Conservation (phyloP, 2,888 invertebrate species). For the Nemotelus nigrinus region DNA sequence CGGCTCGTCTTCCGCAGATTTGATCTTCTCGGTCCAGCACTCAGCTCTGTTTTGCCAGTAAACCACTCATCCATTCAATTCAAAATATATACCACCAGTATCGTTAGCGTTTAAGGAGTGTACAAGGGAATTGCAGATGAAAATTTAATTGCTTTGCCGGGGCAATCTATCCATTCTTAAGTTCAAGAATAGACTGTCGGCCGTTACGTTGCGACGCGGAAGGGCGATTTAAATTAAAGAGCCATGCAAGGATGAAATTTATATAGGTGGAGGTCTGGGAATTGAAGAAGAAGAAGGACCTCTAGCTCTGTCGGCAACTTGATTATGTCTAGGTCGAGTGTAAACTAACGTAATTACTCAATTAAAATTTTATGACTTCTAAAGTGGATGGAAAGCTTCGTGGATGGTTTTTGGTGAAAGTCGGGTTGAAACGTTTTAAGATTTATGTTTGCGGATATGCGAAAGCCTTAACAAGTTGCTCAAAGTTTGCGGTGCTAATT, state of each 20-base stretch:
- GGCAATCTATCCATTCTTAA: constrained; percentile 21
- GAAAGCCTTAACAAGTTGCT: no score
- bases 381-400: constrained; percentile 6
- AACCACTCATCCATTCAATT: constrained; percentile 16
- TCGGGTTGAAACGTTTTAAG: no score
- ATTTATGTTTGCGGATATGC: no score
- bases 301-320: not conserved
- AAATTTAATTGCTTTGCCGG: constrained; percentile 38
- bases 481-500: no score
- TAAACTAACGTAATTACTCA: constrained; percentile 39
- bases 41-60: not conserved
- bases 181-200: not conserved
- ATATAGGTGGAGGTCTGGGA: not conserved
- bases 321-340: constrained; percentile 34
- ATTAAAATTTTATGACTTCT: constrained; percentile 31
- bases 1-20: no score
- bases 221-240: constrained; percentile 15
- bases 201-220: not conserved
- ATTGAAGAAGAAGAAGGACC: not conserved
- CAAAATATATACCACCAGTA: not conserved
- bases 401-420: not conserved
- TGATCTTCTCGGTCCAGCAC: no score
- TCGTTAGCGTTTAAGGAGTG: constrained; percentile 2
- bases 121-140: constrained; percentile 35
- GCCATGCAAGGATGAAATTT: not conserved